Evolutionary conservation across 2,113 vertebrate genomes (phyloP).

Genomic region (Ochotona princeps): DNA sequence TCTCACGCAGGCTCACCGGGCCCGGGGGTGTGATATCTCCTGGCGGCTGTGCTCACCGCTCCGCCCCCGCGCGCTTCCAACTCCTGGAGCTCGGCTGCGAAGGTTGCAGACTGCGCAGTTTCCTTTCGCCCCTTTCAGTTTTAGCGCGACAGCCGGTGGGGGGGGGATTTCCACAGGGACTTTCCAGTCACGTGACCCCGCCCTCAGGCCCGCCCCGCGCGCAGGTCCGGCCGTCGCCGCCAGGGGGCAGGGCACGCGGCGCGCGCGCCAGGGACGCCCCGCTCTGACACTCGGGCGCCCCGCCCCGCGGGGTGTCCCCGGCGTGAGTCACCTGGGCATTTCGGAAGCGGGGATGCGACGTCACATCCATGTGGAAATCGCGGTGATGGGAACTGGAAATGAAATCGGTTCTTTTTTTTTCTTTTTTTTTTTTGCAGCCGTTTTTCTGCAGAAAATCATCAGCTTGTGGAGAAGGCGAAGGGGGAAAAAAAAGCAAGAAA

Average conservation of each 20-base stretch:
- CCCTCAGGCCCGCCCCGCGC: background rate
- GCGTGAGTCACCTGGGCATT: conserved; percentile 79
- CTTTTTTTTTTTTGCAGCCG: conserved; percentile 43
- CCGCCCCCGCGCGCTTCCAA: conserved; percentile 56
- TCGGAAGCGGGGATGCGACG: conserved; percentile 73
- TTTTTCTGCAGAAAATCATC: conserved; percentile 80
- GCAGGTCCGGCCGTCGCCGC: background rate
- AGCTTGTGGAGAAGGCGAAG: conserved; percentile 62
- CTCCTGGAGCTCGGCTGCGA: background rate
- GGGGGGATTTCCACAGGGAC: conserved; percentile 86
- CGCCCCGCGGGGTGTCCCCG: conserved; percentile 77
- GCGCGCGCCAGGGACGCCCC: background rate
- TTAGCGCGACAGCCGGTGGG: conserved; percentile 38
- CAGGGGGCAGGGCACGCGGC: conserved; percentile 73
- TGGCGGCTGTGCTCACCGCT: conserved; percentile 18
- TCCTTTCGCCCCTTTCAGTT: conserved; percentile 79
- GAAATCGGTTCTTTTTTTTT: conserved; percentile 73
- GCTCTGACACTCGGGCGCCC: background rate
- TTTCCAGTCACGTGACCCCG: conserved; percentile 84
- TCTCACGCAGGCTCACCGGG: background rate
- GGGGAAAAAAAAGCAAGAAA: conserved; percentile 75
- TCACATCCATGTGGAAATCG: conserved; percentile 83
- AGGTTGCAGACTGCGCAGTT: conserved; percentile 70
- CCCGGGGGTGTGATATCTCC: conserved; percentile 14
- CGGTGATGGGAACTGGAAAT: conserved; percentile 80